Evolutionary conservation across 2,113 vertebrate species (phyloP).

Genomic region (Cryptotis parvus): DNA sequence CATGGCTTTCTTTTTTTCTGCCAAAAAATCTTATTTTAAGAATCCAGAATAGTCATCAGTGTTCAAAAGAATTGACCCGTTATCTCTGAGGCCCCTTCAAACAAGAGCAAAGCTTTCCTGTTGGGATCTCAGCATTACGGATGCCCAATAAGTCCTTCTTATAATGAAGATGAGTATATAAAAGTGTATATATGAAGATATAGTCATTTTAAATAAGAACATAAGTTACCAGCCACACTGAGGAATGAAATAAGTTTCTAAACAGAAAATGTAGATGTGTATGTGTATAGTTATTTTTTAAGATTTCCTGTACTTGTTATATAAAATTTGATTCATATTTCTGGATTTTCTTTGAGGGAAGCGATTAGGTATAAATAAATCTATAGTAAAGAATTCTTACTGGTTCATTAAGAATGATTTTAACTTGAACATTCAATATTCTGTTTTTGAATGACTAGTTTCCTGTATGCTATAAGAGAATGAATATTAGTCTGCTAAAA

Average conservation of each 20-base stretch:
- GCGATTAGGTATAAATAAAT: slow-evolving; percentile 34
- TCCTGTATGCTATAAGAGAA: neutral
- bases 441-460: neutral
- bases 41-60: slow-evolving; percentile 23
- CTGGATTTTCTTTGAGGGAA: slow-evolving; percentile 12
- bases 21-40: slow-evolving; percentile 64
- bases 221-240: neutral
- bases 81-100: neutral
- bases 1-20: slow-evolving; percentile 51
- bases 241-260: neutral
- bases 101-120: slow-evolving; percentile 56
- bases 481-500: neutral
- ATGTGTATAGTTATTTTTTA: slow-evolving; percentile 24
- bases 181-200: neutral
- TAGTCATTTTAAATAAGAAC: slow-evolving; percentile 45
- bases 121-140: neutral
- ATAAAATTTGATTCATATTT: slow-evolving; percentile 52
- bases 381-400: slow-evolving; percentile 10
- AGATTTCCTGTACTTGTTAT: slow-evolving; percentile 46
- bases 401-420: slow-evolving; percentile 20
- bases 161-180: slow-evolving; percentile 4
- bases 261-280: neutral
- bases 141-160: neutral
- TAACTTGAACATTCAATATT: neutral
- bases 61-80: slow-evolving; percentile 51